phyloP scores from a whole-genome alignment of 2,888 invertebrate genomes.

The Lasioglossum villosulum region DNA sequence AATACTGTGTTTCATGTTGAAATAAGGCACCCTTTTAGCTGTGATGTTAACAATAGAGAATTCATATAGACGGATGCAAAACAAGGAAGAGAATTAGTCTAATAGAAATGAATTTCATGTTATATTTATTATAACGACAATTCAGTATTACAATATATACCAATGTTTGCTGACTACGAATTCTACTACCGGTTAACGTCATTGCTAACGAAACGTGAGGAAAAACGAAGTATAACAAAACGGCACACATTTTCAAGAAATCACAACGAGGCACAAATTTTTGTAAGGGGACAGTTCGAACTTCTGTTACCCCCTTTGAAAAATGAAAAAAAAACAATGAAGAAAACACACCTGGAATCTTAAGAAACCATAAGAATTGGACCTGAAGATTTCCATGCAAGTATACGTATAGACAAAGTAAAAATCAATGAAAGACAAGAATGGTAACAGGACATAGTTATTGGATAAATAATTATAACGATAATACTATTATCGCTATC shows the following conservation, averaged over 20 bases:
- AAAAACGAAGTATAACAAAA: slow-evolving; percentile 20
- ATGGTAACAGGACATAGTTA: slow-evolving; percentile 57
- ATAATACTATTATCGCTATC: slow-evolving; percentile 64
- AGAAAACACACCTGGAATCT: slow-evolving; percentile 17
- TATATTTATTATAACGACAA: slow-evolving; percentile 62
- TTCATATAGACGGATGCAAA: slow-evolving; percentile 47
- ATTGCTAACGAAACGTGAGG: slow-evolving; percentile 46
- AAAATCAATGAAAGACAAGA: slow-evolving; percentile 30
- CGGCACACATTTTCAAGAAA: slow-evolving; percentile 46
- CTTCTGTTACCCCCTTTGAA: background rate
- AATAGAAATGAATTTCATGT: slow-evolving; percentile 60
- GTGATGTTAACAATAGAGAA: slow-evolving; percentile 66
- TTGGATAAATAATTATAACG: slow-evolving; percentile 58
- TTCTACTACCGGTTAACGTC: slow-evolving; percentile 62
- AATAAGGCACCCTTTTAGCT: slow-evolving; percentile 54
- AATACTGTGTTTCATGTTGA: slow-evolving; percentile 58
- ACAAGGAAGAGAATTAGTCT: slow-evolving; percentile 45
- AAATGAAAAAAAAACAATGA: background rate
- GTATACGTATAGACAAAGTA: slow-evolving; percentile 59
- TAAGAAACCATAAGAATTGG: slow-evolving; percentile 39
- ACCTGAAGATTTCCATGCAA: slow-evolving; percentile 50
- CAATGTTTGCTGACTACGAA: slow-evolving; percentile 57
- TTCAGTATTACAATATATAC: slow-evolving; percentile 58
- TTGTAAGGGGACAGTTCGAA: background rate
- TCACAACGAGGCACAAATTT: slow-evolving; percentile 49